Percentiles rank a stretch among this genome's conserved stretches.
Evolutionary conservation across 2,888 invertebrate species (phyloP).

Genomic region (Tenthredo distinguenda): DNA sequence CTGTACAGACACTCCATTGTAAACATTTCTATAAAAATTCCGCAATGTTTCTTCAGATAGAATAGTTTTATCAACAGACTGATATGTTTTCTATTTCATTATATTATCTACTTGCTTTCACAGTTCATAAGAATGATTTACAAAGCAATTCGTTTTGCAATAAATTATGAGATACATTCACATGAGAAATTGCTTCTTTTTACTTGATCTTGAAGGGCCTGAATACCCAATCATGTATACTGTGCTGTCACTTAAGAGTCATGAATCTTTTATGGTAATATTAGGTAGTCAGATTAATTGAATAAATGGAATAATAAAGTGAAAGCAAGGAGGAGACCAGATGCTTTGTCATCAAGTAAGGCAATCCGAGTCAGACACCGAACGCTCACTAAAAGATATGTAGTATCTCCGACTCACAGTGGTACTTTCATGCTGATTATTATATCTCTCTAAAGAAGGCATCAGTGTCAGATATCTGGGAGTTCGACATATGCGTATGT

Average conservation of each 20-base stretch:
- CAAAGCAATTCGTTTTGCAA: not conserved
- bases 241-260: not conserved
- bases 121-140: not conserved
- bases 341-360: not conserved
- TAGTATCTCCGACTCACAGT: not conserved
- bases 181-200: not conserved
- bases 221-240: not conserved
- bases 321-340: not conserved
- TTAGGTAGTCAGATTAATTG: not conserved
- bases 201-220: not conserved
- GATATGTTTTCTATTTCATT: no score
- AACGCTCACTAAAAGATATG: slow-evolving; percentile 6
- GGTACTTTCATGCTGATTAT: not conserved
- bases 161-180: not conserved
- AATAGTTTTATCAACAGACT: no score
- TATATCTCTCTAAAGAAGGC: not conserved
- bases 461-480: not conserved
- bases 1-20: no score
- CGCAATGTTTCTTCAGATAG: no score
- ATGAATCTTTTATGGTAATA: not conserved
- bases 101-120: not conserved
- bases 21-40: no score
- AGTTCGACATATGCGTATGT: not conserved
- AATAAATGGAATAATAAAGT: not conserved
- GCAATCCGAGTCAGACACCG: slow-evolving; percentile 2